Evolutionary conservation across 2,113 vertebrate species (phyloP).

Genomic region (Fregata magnificens): DNA sequence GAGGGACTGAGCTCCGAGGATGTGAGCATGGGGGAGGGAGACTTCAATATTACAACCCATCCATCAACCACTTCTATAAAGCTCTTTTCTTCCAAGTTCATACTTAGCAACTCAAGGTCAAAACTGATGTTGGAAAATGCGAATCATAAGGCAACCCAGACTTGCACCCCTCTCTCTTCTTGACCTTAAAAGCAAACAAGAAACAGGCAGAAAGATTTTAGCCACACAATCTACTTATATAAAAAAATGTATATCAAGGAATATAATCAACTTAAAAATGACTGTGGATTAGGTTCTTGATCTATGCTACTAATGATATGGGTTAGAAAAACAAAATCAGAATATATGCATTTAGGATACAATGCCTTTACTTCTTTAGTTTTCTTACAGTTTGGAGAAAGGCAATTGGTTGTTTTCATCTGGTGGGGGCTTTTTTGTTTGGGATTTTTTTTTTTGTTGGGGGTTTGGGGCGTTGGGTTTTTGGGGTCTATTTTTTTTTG

Average conservation of each 20-base stretch:
- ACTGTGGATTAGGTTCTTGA: not conserved
- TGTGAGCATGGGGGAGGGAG: not conserved
- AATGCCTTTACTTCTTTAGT: not conserved
- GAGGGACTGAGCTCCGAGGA: not conserved
- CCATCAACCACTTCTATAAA: conserved; percentile 30
- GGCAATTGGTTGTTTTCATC: not conserved
- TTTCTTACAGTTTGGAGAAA: not conserved
- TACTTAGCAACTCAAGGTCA: conserved; percentile 20
- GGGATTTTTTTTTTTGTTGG: not conserved
- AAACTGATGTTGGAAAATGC: conserved; percentile 27
- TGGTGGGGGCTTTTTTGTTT: not conserved
- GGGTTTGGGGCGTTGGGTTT: not conserved
- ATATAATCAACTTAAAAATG: not conserved
- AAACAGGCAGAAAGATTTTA: not conserved
- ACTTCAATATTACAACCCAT: conserved; percentile 33
- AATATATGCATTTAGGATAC: not conserved
- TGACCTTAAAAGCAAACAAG: not conserved
- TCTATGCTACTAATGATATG: not conserved
- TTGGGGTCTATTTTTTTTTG: not conserved
- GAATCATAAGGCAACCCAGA: not conserved
- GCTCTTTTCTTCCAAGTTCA: conserved; percentile 47
- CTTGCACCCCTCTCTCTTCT: not conserved
- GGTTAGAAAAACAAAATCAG: not conserved
- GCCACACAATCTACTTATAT: accelerated
- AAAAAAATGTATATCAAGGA: not conserved